Conservation (phyloP, 2,797 vertebrate genomes). For the Prionace glauca region DNA sequence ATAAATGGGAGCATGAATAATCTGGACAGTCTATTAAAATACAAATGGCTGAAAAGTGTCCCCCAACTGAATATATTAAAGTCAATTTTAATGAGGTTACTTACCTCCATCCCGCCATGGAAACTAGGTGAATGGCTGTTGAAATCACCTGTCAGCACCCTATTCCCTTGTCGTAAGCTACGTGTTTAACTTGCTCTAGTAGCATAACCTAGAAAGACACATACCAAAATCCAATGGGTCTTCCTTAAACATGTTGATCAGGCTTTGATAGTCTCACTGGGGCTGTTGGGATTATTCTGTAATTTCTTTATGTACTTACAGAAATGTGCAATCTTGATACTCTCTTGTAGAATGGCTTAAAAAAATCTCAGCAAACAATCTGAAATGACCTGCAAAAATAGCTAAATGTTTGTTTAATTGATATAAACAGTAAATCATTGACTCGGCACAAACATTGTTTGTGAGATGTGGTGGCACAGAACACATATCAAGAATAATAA, state of each 20-base stretch:
- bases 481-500: neutral
- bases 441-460: neutral
- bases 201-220: no score
- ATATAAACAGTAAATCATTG: neutral
- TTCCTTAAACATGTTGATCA: neutral
- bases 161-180: no score
- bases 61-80: no score
- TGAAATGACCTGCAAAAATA: neutral
- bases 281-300: neutral
- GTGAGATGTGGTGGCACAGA: neutral
- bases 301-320: neutral
- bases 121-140: no score
- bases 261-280: neutral
- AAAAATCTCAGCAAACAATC: neutral
- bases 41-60: no score
- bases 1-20: no score
- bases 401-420: neutral
- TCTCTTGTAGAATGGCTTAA: neutral
- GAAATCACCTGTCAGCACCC: no score
- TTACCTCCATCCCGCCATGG: no score
- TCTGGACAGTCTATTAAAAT: no score
- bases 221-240: no score
- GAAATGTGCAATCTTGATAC: neutral
- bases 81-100: no score
- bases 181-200: no score